Conservation (phyloP, 2,113 vertebrate species). For the Castor canadensis region DNA sequence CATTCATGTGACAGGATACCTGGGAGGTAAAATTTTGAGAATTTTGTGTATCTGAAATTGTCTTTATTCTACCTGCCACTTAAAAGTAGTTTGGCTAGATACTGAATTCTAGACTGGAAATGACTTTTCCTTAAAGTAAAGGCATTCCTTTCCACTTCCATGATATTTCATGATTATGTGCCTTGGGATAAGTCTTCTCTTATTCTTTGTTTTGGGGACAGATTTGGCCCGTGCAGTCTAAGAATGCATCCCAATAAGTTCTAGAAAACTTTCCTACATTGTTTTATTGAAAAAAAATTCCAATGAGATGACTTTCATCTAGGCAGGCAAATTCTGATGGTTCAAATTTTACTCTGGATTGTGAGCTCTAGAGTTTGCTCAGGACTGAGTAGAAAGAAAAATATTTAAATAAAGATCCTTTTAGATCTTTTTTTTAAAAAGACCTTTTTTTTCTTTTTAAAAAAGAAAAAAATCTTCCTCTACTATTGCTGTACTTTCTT, state of each 20-base stretch:
- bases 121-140: not conserved
- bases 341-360: too few species aligned
- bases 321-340: too few species aligned
- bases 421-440: too few species aligned
- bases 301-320: too few species aligned
- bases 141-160: not conserved
- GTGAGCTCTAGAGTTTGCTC: too few species aligned
- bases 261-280: not conserved
- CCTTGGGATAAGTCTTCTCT: not conserved
- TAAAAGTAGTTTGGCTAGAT: slow-evolving; percentile 5
- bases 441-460: too few species aligned
- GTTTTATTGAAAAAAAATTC: not conserved
- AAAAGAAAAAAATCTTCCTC: not conserved
- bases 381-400: too few species aligned
- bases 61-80: not conserved
- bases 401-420: too few species aligned
- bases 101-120: slow-evolving; percentile 23
- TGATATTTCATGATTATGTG: not conserved
- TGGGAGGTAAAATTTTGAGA: not conserved
- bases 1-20: not conserved
- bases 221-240: not conserved
- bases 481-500: not conserved
- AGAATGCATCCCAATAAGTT: not conserved
- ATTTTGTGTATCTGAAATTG: not conserved
- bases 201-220: not conserved